Conservation (phyloP, 1,140 invertebrate genomes). For the Eulimnadia texana region DNA sequence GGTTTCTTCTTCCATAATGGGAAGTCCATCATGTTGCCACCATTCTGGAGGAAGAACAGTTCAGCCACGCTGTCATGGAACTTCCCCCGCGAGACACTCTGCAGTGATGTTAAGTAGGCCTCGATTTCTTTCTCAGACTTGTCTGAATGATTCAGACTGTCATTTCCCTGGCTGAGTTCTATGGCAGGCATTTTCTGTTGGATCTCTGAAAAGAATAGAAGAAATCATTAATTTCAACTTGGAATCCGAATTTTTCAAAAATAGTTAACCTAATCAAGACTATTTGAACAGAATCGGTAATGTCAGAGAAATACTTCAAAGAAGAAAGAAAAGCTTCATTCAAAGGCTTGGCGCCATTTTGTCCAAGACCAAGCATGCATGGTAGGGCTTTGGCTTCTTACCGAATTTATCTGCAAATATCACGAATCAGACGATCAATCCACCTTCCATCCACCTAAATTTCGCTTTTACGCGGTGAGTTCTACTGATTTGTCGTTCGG, state of each 20-base stretch:
- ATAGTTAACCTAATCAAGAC: neutral
- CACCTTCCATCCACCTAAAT: neutral
- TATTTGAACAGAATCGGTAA: neutral
- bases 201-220: neutral
- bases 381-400: too few species aligned
- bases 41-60: slow-evolving; percentile 65
- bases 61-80: slow-evolving; percentile 69
- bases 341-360: neutral
- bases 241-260: neutral
- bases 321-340: neutral
- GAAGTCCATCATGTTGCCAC: slow-evolving; percentile 76
- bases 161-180: neutral
- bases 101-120: neutral
- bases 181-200: slow-evolving; percentile 6
- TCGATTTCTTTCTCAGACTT: neutral
- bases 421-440: slow-evolving; percentile 6
- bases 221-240: neutral
- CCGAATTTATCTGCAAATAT: slow-evolving; percentile 7
- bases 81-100: slow-evolving; percentile 29
- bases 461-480: neutral
- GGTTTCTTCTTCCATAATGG: slow-evolving; percentile 62
- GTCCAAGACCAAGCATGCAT: neutral
- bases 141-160: neutral
- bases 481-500: neutral
- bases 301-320: neutral